Base-by-base conservation (phyloP, 1,140 invertebrate genomes). In the Ostrea denselamellosa region DNA sequence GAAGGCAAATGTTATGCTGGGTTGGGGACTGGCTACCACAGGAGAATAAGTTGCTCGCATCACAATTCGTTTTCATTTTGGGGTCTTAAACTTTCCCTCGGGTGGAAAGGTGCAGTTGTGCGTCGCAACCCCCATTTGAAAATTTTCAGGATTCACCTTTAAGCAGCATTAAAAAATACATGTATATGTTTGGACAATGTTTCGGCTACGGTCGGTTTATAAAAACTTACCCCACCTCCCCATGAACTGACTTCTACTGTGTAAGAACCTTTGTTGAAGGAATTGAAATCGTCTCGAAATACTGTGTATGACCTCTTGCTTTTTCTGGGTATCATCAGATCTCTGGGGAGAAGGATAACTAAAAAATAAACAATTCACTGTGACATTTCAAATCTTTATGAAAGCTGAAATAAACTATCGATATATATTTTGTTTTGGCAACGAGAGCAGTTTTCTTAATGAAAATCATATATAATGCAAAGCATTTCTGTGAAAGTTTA, bases 241-340 rank as follows among this genome's bases (percentile, higher is more conserved):
- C 68, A 77, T 25, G 68, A 77, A 8, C 68, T 77, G 68, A 77
- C 68, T 77, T 77, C 68, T 77, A 10, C 28, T 9, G 68, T 77
- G 68, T 77, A 77, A 12, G 68, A 77, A 25, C 2, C 68, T 34
- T 77, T 77, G 68, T 83, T 54, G 17, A 52, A 83, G 82, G 51
- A 53, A 19, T 83, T 83, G 82, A 83, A 83, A 44, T 83, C 82
- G 19, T 83, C 82, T 19, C 82, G 53, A 44, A 83, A 83, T 5
- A 83, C 82, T 8, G 53, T 54, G 53, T 83, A 52, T 17, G 44
- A 53, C n/a, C 82, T 9, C n/a, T 22, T 83, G 51, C 82, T 83
- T 19, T 54, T 83, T 34, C 25, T 77, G 68, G 68, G 68, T 0
- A 77, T 77, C 68, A 77, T 77, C 10, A 77, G 14, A 34, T 77